Evolutionary conservation across 2,113 vertebrate genomes (phyloP).

Genomic region (Bos indicus): DNA sequence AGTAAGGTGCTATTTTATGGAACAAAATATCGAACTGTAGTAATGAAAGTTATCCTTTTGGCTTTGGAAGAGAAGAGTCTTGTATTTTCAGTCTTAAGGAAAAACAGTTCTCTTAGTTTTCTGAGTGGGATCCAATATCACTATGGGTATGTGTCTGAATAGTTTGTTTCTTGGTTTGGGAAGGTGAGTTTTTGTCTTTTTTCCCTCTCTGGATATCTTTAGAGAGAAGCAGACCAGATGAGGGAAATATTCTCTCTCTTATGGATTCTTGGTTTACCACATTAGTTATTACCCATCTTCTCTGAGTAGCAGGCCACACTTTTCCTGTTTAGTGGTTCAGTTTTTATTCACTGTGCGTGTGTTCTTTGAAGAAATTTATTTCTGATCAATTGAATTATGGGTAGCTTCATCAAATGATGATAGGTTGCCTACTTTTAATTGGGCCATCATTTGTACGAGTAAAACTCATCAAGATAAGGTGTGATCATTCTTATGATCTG

Average conservation of each 20-base stretch:
- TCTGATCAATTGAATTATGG: not conserved
- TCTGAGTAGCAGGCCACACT: slow-evolving; percentile 11
- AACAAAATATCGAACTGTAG: not conserved
- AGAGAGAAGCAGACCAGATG: not conserved
- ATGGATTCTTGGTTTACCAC: slow-evolving; percentile 29
- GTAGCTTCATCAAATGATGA: not conserved
- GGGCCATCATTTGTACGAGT: not conserved
- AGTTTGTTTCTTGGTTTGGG: slow-evolving; percentile 8
- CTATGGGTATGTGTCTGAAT: not conserved
- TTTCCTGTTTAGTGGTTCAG: slow-evolving; percentile 37
- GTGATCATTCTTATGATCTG: not conserved
- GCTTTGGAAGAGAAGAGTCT: slow-evolving; percentile 1
- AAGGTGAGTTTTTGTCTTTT: slow-evolving; percentile 17
- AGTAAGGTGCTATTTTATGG: not conserved
- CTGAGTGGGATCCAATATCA: not conserved
- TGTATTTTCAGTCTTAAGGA: not conserved
- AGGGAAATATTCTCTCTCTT: slow-evolving; percentile 15
- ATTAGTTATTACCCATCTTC: not conserved
- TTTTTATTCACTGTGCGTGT: slow-evolving; percentile 24
- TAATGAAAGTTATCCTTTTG: slow-evolving; percentile 9
- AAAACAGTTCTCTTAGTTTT: not conserved
- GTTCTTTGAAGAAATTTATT: slow-evolving; percentile 36
- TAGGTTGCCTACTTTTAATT: not conserved
- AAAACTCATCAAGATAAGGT: not conserved
- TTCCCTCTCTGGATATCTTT: not conserved